Evolutionary conservation across 2,113 vertebrate species (phyloP).

Genomic region (Benitochromis conjunctus): DNA sequence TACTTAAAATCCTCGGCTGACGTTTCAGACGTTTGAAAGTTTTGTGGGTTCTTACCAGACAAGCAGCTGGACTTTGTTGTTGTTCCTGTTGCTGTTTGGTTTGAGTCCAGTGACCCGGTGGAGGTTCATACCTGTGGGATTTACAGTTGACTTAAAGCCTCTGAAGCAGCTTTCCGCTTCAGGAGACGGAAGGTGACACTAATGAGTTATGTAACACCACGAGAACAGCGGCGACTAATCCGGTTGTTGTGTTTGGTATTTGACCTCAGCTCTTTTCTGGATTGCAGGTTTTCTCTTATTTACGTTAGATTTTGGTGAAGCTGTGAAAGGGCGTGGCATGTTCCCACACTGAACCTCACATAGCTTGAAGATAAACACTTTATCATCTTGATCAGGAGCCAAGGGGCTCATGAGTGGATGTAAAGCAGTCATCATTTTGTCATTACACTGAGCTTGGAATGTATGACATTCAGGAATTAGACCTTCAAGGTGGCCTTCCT

Average conservation of each 20-base stretch:
- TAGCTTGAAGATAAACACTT: slow-evolving; percentile 43
- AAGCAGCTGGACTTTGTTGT: slow-evolving; percentile 1
- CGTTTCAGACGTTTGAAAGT: not conserved
- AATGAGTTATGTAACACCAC: slow-evolving; percentile 4
- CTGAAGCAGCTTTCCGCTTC: slow-evolving; percentile 32
- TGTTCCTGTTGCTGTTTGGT: slow-evolving; percentile 26
- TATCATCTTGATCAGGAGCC: slow-evolving; percentile 14
- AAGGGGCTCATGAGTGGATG: not conserved
- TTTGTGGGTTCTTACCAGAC: not conserved
- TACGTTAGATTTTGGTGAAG: not conserved
- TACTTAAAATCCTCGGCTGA: not conserved
- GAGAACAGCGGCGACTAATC: not conserved
- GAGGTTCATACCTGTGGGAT: slow-evolving; percentile 44
- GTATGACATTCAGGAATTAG: not conserved
- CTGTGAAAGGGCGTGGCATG: not conserved
- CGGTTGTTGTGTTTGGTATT: not conserved
- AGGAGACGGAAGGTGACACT: slow-evolving; percentile 8
- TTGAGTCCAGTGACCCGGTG: not conserved
- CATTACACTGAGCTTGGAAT: not conserved
- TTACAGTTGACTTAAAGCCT: slow-evolving; percentile 52
- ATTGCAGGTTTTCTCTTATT: not conserved
- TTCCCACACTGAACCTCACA: not conserved
- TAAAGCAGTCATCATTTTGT: not conserved
- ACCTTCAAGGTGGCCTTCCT: not conserved
- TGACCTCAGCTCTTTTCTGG: not conserved